Base-by-base conservation (phyloP, 1,140 invertebrate species). In the Scaptomyza montana region DNA sequence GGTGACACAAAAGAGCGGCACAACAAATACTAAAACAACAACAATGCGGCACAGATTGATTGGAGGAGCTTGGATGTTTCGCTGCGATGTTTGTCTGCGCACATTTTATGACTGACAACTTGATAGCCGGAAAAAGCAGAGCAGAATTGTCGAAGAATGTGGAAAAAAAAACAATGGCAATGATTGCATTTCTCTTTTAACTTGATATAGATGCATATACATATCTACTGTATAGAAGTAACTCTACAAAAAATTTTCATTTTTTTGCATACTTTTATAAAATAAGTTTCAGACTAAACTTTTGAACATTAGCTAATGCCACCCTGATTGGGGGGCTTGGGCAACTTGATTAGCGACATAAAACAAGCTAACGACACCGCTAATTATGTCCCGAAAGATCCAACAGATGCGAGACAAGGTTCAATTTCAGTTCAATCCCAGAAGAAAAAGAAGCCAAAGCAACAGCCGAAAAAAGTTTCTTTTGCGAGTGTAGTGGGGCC, bases 291-390 rank as follows among this genome's bases (percentile, higher is more conserved):
- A 25, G 21, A 25, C 3, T 2, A 25, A 25, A 25, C 1, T 25
- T 25, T 25, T 25, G 2, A 25, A 25, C 2, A 25, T 25, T 25
- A 25, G 21, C 21, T 25, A 25, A 2, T 25, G 21, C 21, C 21
- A 25, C 21, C 21, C 21, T 4, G 2, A 25, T 25, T 25, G 21
- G 21, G 9, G 57, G 56, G 77, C 62, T 45, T 62, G 56, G 75
- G 45, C 51, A 82, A 76, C 64, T 74, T 85, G 79, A 82, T 84
- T 82, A 76, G 77, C 76, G 72, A 81, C 78, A 85, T 86, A 81
- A 87, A 81, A 87, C 82, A 81, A 81, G 82, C 86, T 87, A 81
- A 86, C 81, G 82, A 86, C 78, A 78, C 64, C 21, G 59, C 81
- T 87, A 78, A 81, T 86, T 87, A 87, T 68, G 70, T 16, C 51